Percentiles rank a stretch among this genome's conserved stretches.
phyloP scores from a whole-genome alignment of 2,888 invertebrate genomes.

The Smittia aterrima region DNA sequence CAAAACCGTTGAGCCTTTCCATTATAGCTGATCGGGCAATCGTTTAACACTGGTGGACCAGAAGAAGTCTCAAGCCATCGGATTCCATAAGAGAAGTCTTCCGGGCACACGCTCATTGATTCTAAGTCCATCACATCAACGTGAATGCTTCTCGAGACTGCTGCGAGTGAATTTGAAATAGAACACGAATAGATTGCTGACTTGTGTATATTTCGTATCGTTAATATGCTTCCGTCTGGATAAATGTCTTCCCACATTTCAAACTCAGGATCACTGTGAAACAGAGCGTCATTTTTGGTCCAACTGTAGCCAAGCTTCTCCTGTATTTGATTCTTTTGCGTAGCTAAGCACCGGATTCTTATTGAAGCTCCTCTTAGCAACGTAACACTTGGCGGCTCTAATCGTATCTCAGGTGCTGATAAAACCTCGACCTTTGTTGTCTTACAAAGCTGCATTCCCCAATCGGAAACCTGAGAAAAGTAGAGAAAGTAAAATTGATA shows the following conservation, averaged over 20 bases:
- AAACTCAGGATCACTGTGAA: constrained; percentile 70
- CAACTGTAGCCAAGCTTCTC: constrained; percentile 77
- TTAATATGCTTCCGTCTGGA: constrained; percentile 78
- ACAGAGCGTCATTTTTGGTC: constrained; percentile 73
- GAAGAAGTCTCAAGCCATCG: constrained; percentile 70
- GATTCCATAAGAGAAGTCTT: constrained; percentile 60
- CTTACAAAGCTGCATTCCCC: constrained; percentile 65
- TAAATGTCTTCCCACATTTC: constrained; percentile 83
- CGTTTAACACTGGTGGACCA: constrained; percentile 66
- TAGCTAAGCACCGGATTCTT: constrained; percentile 61
- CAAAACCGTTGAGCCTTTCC: constrained; percentile 59
- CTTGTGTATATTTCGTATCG: constrained; percentile 74
- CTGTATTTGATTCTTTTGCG: constrained; percentile 55
- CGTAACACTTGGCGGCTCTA: constrained; percentile 66
- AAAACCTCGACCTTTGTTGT: constrained; percentile 60
- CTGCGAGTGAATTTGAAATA: constrained; percentile 58
- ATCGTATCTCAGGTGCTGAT: constrained; percentile 62
- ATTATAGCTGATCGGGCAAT: constrained; percentile 61
- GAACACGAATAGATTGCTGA: constrained; percentile 75
- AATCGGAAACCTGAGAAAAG: constrained; percentile 59
- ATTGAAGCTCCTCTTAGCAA: constrained; percentile 57
- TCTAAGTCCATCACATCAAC: constrained; percentile 64
- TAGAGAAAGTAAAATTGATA: constrained; percentile 44
- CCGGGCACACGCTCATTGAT: constrained; percentile 59
- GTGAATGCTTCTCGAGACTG: constrained; percentile 62